Evolutionary conservation across 2,113 vertebrate genomes (phyloP).

Genomic region (Cebus imitator): DNA sequence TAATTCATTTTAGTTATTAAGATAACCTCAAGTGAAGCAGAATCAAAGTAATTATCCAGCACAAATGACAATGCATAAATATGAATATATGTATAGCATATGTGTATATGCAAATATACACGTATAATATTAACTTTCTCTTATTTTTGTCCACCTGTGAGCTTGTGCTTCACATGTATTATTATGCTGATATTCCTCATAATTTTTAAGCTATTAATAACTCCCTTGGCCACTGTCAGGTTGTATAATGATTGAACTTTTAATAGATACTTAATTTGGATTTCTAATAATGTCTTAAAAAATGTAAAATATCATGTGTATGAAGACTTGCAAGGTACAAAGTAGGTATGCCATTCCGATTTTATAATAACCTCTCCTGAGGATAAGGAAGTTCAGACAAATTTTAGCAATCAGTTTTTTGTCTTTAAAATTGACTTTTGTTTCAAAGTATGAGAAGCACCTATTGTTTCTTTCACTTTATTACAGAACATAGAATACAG

Average conservation of each 20-base stretch:
- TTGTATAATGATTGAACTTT: constrained; percentile 22
- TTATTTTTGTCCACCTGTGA: background rate
- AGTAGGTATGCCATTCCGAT: constrained; percentile 54
- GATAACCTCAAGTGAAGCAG: background rate
- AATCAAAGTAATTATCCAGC: background rate
- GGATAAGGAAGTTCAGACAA: constrained; percentile 48
- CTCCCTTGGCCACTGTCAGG: background rate
- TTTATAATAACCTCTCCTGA: constrained; percentile 64
- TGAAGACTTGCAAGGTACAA: constrained; percentile 71
- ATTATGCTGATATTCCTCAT: background rate
- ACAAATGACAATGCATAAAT: background rate
- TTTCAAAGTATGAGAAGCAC: background rate
- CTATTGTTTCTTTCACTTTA: background rate
- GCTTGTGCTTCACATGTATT: background rate
- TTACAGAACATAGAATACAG: background rate
- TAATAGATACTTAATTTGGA: constrained; percentile 68
- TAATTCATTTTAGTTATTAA: background rate
- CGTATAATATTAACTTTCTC: background rate
- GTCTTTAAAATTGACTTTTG: background rate
- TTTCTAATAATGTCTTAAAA: constrained; percentile 62
- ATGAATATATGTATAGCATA: background rate
- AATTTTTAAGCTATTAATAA: background rate
- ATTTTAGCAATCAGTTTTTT: background rate
- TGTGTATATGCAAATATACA: background rate
- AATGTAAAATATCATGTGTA: constrained; percentile 57